phyloP scores from a whole-genome alignment of 2,113 vertebrate species.

The Nansenia antarctica region DNA sequence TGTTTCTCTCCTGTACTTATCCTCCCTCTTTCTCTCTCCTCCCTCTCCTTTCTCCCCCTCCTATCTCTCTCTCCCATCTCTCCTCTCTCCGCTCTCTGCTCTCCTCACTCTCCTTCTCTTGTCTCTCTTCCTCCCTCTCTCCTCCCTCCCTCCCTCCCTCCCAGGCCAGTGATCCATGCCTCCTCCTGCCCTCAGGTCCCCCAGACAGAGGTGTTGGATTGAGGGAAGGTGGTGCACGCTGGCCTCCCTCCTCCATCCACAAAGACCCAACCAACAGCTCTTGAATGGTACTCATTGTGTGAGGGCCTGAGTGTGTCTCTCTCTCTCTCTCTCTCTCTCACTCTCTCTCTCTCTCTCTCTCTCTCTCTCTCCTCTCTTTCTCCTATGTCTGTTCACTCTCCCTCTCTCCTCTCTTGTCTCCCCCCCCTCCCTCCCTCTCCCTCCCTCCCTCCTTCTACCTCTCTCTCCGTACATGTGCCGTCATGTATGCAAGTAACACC shows the following conservation, averaged over 20 bases:
- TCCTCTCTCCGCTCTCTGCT: neutral
- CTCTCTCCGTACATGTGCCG: too few species aligned
- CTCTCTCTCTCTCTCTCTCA: neutral
- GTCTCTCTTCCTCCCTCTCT: neutral
- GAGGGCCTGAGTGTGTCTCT: neutral
- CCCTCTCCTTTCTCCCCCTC: too few species aligned
- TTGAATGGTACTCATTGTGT: conserved; percentile 6
- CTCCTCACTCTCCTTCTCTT: neutral
- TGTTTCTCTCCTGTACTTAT: too few species aligned
- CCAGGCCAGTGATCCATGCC: neutral
- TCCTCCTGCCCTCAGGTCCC: neutral
- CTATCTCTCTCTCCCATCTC: neutral
- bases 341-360: neutral
- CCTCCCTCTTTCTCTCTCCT: too few species aligned
- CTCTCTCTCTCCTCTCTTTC: neutral
- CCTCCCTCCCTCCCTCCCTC: neutral
- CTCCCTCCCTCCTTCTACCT: neutral
- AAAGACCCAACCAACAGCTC: neutral
- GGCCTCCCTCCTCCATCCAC: neutral
- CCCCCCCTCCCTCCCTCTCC: neutral
- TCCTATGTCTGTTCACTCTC: neutral
- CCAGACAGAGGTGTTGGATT: neutral
- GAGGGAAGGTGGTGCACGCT: neutral
- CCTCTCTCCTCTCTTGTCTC: neutral
- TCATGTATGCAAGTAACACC: too few species aligned